These are phyloP conservation scores for Cranoglanis bouderius DNA, from an alignment of 2,113 vertebrate species.

Conservation along the genomic window DNA sequence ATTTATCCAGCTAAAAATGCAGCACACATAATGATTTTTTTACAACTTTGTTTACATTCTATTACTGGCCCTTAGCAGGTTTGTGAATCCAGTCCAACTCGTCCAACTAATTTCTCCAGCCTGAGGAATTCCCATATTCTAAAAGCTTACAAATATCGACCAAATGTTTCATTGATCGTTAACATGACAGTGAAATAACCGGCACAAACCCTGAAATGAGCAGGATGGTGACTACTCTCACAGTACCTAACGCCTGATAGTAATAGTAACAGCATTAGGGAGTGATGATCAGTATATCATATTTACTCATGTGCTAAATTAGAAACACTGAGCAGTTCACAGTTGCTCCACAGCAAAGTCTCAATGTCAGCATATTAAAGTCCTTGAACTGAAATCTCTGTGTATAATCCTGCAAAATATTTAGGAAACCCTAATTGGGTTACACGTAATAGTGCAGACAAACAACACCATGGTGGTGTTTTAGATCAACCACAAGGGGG, in stretches of 20 bases:
- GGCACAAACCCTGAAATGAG: neutral
- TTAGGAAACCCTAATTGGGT: neutral
- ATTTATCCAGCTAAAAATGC: neutral
- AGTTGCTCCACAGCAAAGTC: neutral
- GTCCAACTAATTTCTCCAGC: neutral
- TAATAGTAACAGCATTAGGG: neutral
- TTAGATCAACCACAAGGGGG: neutral
- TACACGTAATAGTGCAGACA: neutral
- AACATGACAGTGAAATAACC: neutral
- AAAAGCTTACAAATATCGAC: neutral
- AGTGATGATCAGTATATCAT: neutral
- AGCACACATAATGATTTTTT: neutral
- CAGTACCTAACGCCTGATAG: neutral
- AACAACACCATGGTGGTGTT: neutral
- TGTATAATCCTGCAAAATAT: neutral
- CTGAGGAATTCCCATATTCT: neutral
- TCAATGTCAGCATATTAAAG: neutral
- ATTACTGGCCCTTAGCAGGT: neutral
- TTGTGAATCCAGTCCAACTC: neutral
- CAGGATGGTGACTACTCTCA: neutral
- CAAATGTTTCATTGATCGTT: neutral
- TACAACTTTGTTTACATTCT: neutral
- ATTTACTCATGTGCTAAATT: neutral
- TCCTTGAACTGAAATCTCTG: neutral
- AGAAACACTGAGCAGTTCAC: neutral